phyloP scores from a whole-genome alignment of 2,113 vertebrate species.

The Erythrolamprus reginae region DNA sequence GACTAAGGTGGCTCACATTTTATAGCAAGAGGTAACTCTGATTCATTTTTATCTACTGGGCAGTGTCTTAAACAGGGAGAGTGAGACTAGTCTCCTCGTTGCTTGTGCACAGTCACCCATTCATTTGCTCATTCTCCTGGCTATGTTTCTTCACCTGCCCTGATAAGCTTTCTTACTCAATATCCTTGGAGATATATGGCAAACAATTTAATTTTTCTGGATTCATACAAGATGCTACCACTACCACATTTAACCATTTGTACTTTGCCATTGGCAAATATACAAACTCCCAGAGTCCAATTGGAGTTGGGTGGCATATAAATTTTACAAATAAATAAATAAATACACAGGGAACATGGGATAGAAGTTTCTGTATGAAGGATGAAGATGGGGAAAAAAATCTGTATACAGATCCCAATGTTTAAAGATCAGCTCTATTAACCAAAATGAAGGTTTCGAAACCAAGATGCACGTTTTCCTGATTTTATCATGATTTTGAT shows the following conservation, averaged over 20 bases:
- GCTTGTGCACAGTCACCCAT: neutral
- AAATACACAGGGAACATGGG: neutral
- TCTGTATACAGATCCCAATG: neutral
- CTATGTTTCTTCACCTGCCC: neutral
- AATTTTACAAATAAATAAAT: no score
- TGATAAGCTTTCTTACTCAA: neutral
- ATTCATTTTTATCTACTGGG: constrained; percentile 7
- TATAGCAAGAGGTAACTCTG: constrained; percentile 11
- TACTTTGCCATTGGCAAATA: neutral
- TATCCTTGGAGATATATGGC: neutral
- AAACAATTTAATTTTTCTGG: neutral
- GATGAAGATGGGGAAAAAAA: neutral
- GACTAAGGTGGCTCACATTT: constrained; percentile 3
- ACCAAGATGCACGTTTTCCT: neutral
- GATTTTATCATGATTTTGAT: neutral
- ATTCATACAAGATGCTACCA: neutral
- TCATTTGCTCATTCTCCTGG: constrained; percentile 9
- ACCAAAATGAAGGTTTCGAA: neutral
- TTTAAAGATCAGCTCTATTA: neutral
- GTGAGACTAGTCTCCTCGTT: neutral
- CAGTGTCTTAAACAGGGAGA: constrained; percentile 19
- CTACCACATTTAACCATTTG: neutral
- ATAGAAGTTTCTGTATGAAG: neutral
- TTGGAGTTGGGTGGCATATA: no score
- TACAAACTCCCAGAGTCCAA: no score